phyloP scores from a whole-genome alignment of 2,113 vertebrate genomes.

The Mesitornis unicolor region DNA sequence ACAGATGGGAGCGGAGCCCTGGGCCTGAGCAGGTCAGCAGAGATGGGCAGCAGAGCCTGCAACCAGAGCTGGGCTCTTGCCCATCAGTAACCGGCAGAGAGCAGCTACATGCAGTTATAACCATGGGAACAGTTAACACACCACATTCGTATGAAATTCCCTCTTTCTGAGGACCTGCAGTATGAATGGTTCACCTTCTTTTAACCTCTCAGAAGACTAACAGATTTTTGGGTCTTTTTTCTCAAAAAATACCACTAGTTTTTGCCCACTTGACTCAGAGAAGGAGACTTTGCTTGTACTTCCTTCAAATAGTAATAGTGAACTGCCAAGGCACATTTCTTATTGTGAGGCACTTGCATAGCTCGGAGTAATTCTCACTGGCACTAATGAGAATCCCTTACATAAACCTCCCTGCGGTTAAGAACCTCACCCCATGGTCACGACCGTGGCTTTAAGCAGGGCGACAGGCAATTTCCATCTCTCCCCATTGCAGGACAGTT shows the following conservation, averaged over 20 bases:
- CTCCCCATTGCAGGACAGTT: neutral
- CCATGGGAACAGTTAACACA: neutral
- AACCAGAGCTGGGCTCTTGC: neutral
- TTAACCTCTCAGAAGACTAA: neutral
- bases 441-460: neutral
- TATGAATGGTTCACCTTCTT: neutral
- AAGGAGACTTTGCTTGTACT: neutral
- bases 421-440: constrained; percentile 1
- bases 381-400: constrained; percentile 38
- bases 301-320: constrained; percentile 40
- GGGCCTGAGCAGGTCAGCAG: neutral
- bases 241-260: neutral
- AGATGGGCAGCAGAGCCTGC: neutral
- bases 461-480: neutral
- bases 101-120: neutral
- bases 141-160: neutral
- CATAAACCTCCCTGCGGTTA: constrained; percentile 13
- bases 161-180: neutral
- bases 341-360: constrained; percentile 19
- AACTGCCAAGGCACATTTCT: constrained; percentile 33
- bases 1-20: neutral
- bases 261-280: neutral
- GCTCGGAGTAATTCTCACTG: constrained; percentile 26
- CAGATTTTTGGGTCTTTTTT: neutral
- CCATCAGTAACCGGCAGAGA: neutral